Evolutionary conservation across 2,113 vertebrate genomes (phyloP).

Genomic region (Platanista minor): DNA sequence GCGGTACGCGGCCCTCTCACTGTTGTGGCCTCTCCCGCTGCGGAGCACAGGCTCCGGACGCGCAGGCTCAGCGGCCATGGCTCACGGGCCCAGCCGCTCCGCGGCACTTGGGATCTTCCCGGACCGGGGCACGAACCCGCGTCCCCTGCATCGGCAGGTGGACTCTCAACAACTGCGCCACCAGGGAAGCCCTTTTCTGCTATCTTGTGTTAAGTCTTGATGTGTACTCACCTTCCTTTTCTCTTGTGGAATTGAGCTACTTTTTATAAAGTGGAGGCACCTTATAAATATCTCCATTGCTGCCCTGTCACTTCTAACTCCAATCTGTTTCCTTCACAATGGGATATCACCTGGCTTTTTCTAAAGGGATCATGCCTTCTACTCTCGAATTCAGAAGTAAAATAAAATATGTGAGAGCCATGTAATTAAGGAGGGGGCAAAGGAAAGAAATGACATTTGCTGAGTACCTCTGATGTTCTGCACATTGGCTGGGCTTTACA

Average conservation of each 20-base stretch:
- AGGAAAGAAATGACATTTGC: not conserved
- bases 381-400: slow-evolving; percentile 13
- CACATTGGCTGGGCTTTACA: not conserved
- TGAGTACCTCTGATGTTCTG: not conserved
- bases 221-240: not conserved
- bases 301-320: not conserved
- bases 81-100: too few relatives aligned
- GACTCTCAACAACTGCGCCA: too few relatives aligned
- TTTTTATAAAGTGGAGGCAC: slow-evolving; percentile 33
- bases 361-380: slow-evolving; percentile 28
- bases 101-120: too few relatives aligned
- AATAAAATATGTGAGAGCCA: not conserved
- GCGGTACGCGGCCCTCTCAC: too few relatives aligned
- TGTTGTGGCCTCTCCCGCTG: too few relatives aligned
- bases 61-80: too few relatives aligned
- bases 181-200: too few relatives aligned
- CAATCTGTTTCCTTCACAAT: slow-evolving; percentile 13
- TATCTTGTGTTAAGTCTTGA: slow-evolving; percentile 20
- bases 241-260: not conserved
- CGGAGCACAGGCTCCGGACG: too few relatives aligned
- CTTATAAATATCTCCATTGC: slow-evolving; percentile 9
- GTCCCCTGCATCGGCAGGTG: too few relatives aligned
- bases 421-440: slow-evolving; percentile 14
- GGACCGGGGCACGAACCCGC: too few relatives aligned
- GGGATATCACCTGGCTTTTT: slow-evolving; percentile 29